Conservation (phyloP, 2,888 invertebrate species). For the Thecophora atra region DNA sequence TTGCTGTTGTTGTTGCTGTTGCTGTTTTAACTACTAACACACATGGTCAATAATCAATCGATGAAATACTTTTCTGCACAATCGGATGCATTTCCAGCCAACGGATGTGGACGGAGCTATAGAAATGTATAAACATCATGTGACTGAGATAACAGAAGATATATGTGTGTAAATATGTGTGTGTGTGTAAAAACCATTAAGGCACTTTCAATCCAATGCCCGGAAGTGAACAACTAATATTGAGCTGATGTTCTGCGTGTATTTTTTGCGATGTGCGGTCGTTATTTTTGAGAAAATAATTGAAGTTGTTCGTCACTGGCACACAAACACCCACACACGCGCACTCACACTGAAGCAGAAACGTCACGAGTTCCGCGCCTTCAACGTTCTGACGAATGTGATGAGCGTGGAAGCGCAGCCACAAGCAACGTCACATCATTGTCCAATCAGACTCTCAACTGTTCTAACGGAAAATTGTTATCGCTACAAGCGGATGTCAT, state of each 20-base stretch:
- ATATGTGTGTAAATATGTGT: constrained; percentile 23
- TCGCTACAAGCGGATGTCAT: constrained; percentile 23
- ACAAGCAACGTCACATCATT: constrained; percentile 19
- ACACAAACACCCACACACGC: constrained; percentile 21
- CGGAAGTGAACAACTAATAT: constrained; percentile 19
- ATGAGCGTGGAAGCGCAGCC: constrained; percentile 31
- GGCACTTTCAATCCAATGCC: background rate
- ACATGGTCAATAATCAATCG: constrained; percentile 33
- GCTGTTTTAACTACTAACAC: background rate
- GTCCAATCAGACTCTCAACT: constrained; percentile 28
- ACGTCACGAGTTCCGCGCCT: constrained; percentile 22
- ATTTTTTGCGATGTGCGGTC: constrained; percentile 12
- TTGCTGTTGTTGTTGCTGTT: background rate
- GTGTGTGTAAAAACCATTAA: constrained; percentile 37
- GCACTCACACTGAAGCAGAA: constrained; percentile 17
- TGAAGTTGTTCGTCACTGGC: constrained; percentile 16
- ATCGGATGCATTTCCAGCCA: constrained; percentile 25
- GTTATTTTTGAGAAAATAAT: constrained; percentile 26
- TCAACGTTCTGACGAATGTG: constrained; percentile 31
- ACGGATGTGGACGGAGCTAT: constrained; percentile 19
- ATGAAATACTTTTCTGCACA: constrained; percentile 19
- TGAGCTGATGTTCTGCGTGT: background rate
- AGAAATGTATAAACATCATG: constrained; percentile 4
- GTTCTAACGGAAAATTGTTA: constrained; percentile 33
- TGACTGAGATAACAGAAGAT: too few relatives aligned